Evolutionary conservation across 2,888 invertebrate genomes (phyloP), one percentile per base, ranked within the genome.

Genomic region (Sarcophaga rosellei): DNA sequence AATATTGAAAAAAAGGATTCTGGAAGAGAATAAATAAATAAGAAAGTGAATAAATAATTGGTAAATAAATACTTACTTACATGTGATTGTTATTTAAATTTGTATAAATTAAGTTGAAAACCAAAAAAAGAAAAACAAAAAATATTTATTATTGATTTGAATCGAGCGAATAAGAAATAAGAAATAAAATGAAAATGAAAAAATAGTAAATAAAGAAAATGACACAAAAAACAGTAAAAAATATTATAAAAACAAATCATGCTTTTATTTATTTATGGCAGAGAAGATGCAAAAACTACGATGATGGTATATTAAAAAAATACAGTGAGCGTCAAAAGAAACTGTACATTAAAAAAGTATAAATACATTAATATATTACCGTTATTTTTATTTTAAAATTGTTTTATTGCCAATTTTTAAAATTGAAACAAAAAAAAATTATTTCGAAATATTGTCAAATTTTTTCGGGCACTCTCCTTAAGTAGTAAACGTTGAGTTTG

Each of bases 61-160:
- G 81, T 77, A 73, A 85, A 86, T 84, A 35, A 35, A 35, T 35
- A 35, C 35, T 35, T 35, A 86, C 84, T 81, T 86, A 86, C 77
- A 81, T 72, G 86, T 86, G 81, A 86, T 86, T 86, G 86, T 86
- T 86, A 86, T 84, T 86, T 86, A 86, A 84, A 86, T 81, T 84
- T 86, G 83, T 86, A 81, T 86, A 59, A 35, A 84, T 86, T 86
- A 86, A 86, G 84, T 84, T 81, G 66, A 81, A 80, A 25, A 59
- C 6, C 80, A 76, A 74, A 44, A 70, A 45, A 62, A 12, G 45
- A 61, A 69, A 12, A 20, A 62, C 74, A 84, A 74, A 35, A 76
- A 83, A 65, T 75, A 82, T 82, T 85, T 82, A 85, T 82, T 80
- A 86, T 83, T 83, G 80, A 86, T 76, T 76, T 73, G 76, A 83